Evolutionary conservation across 2,113 vertebrate species (phyloP).

Genomic region (Delphinapterus leucas): DNA sequence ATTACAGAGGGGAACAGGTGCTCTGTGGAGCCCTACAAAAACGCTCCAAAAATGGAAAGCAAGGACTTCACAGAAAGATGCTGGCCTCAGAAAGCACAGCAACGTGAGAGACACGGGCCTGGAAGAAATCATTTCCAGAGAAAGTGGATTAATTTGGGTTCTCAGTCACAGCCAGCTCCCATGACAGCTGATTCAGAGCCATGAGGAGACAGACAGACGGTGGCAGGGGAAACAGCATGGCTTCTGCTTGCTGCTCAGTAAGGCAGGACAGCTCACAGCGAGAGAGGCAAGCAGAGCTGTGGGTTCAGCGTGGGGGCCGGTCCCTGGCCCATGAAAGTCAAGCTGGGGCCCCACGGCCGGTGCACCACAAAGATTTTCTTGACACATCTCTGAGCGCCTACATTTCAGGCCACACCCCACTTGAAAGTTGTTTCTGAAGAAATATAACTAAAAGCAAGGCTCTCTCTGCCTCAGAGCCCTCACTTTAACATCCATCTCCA

Average conservation of each 20-base stretch:
- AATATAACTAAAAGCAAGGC: not conserved
- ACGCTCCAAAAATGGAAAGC: not conserved
- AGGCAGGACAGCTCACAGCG: not conserved
- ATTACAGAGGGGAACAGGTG: not conserved
- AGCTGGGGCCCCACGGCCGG: not conserved
- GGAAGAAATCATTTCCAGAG: not conserved
- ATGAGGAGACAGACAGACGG: not conserved
- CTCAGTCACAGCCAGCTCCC: not conserved
- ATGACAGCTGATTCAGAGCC: not conserved
- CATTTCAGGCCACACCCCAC: not conserved
- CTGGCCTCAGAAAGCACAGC: not conserved
- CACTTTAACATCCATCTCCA: not conserved
- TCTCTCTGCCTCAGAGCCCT: not conserved
- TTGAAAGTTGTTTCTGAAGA: not conserved
- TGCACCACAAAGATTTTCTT: not conserved
- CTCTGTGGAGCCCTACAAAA: not conserved
- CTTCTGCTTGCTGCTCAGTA: not conserved
- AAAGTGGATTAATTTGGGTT: conserved; percentile 9
- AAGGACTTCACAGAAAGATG: not conserved
- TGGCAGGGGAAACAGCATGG: not conserved
- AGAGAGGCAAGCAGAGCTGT: not conserved
- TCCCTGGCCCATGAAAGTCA: not conserved
- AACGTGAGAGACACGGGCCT: not conserved
- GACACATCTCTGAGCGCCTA: not conserved
- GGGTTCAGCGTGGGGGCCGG: accelerated